Percentiles rank a stretch among this genome's conserved stretches.
Conservation (phyloP, 2,888 invertebrate species). For the Biston betularia region DNA sequence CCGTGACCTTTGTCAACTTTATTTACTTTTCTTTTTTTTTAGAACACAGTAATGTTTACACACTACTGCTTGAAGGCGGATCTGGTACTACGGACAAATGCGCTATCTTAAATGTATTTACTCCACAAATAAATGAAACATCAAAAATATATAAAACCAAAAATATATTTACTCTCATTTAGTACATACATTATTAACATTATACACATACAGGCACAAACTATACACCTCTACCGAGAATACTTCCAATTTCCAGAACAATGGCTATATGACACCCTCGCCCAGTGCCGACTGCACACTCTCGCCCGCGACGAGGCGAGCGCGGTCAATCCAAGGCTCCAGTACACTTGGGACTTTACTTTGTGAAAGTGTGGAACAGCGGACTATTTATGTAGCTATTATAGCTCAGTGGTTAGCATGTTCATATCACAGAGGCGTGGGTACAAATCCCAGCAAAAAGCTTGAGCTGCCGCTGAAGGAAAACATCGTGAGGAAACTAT, state of each 20-base stretch:
- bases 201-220: conserved; percentile 54
- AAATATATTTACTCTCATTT: conserved; percentile 79
- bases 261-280: conserved; percentile 14
- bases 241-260: conserved; percentile 16
- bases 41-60: no score
- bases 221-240: conserved; percentile 42
- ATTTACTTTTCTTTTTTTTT: no score
- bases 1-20: no score
- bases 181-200: conserved; percentile 66
- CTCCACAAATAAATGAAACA: conserved; percentile 34
- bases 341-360: neutral
- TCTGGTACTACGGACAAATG: no score
- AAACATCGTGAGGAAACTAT: no score
- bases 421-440: no score
- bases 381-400: no score
- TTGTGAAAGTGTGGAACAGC: neutral
- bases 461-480: no score
- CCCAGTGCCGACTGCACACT: conserved; percentile 1
- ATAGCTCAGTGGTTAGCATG: no score
- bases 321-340: neutral
- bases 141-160: conserved; percentile 69
- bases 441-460: no score
- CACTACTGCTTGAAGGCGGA: no score
- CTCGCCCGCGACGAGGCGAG: neutral
- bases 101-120: neutral